These are phyloP conservation scores for Chlorospingus semifuscus DNA, from an alignment of 2,797 vertebrate genomes.

Conservation along the genomic window DNA sequence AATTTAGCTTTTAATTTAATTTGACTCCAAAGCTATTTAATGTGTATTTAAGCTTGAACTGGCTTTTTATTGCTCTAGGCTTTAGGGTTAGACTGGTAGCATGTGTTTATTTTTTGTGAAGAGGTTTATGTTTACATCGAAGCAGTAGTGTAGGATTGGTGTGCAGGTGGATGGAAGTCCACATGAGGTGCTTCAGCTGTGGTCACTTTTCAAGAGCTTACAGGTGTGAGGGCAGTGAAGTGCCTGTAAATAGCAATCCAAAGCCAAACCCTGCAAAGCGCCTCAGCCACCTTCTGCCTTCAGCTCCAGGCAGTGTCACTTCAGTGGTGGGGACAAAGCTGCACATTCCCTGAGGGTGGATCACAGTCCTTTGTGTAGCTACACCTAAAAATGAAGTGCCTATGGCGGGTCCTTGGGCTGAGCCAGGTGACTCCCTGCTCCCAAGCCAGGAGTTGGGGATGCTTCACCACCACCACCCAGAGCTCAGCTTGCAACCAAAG, in stretches of 20 bases:
- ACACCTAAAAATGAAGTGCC: conserved; percentile 42
- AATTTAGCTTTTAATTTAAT: conserved; percentile 61
- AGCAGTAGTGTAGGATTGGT: neutral
- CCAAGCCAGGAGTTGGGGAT: neutral
- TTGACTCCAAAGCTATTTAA: conserved; percentile 51
- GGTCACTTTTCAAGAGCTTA: neutral
- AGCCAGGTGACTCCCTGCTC: neutral
- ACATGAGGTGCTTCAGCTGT: neutral
- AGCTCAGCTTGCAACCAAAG: neutral
- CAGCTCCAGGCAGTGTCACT: neutral
- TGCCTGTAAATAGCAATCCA: conserved; percentile 59
- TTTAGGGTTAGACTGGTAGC: conserved; percentile 28
- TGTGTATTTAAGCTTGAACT: conserved; percentile 30
- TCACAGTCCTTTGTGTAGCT: neutral
- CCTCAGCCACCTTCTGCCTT: neutral
- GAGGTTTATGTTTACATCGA: conserved; percentile 59
- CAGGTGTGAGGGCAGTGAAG: conserved; percentile 17
- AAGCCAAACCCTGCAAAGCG: conserved; percentile 28
- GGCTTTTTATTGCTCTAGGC: conserved; percentile 54
- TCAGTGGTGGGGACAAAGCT: neutral
- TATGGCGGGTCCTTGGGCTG: neutral
- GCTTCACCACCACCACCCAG: neutral
- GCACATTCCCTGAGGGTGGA: neutral
- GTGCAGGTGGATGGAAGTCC: neutral
- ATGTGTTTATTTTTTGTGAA: conserved; percentile 36